These are phyloP conservation scores for Perizoma affinitatum DNA, from an alignment of 2,888 invertebrate species.

Conservation along the genomic window DNA sequence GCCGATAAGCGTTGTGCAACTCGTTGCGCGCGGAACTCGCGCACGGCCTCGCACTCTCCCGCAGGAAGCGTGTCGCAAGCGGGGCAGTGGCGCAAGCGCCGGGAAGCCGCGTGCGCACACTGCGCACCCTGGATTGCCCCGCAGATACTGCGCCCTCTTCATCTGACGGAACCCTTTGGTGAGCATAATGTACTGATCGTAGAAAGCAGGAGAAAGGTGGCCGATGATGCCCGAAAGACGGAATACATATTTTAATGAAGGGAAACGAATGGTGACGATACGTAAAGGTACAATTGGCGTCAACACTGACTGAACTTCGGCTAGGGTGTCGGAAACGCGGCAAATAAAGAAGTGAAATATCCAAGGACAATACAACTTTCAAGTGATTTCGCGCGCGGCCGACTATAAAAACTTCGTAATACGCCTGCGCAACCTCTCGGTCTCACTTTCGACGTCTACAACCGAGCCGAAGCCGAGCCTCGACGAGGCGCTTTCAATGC, in stretches of 20 bases:
- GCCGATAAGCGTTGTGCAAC: constrained; percentile 77
- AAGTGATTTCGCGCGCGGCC: constrained; percentile 83
- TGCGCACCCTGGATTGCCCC: constrained; percentile 68
- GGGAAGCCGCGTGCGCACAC: constrained; percentile 72
- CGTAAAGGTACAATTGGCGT: constrained; percentile 63
- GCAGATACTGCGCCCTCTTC: constrained; percentile 58
- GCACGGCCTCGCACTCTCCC: constrained; percentile 81
- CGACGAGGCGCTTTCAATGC: constrained; percentile 74
- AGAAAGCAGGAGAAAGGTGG: constrained; percentile 33
- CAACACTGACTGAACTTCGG: constrained; percentile 71
- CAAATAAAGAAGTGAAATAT: constrained; percentile 82
- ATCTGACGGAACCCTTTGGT: constrained; percentile 57
- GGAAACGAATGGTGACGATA: constrained; percentile 62
- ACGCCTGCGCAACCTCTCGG: constrained; percentile 81
- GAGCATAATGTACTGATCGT: constrained; percentile 43
- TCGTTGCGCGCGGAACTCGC: constrained; percentile 71
- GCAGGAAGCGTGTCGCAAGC: constrained; percentile 81
- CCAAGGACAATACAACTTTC: constrained; percentile 84
- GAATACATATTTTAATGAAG: constrained; percentile 63
- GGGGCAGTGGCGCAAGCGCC: constrained; percentile 81
- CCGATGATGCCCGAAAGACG: constrained; percentile 17
- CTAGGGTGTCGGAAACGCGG: constrained; percentile 77
- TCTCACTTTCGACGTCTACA: constrained; percentile 78
- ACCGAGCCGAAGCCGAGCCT: constrained; percentile 52
- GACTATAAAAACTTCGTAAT: constrained; percentile 83